phyloP scores from a whole-genome alignment of 2,888 invertebrate genomes.

The Andrena minutula region DNA sequence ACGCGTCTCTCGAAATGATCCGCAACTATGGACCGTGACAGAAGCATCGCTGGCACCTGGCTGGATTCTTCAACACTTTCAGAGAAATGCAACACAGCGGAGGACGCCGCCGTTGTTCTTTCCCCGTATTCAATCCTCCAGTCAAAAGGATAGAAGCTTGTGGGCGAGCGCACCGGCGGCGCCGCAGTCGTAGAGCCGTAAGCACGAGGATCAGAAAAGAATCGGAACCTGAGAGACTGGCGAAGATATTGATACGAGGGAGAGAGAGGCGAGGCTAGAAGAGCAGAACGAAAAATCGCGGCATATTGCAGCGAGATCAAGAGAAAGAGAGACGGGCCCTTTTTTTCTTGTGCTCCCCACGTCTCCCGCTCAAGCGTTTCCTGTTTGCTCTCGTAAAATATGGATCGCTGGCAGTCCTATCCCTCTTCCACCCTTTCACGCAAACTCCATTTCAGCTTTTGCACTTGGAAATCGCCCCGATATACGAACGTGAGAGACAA shows the following conservation, averaged over 20 bases:
- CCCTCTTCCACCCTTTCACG: conserved; percentile 51
- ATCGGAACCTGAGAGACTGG: conserved; percentile 30
- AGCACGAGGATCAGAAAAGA: conserved; percentile 36
- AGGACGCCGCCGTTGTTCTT: background rate
- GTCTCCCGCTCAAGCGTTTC: conserved; percentile 59
- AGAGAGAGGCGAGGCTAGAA: conserved; percentile 1
- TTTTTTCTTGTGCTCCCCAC: conserved; percentile 44
- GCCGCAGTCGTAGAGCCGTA: conserved; percentile 18
- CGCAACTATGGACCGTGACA: too few species aligned
- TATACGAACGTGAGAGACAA: conserved; percentile 49
- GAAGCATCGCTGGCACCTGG: background rate
- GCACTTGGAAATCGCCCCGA: conserved; percentile 51
- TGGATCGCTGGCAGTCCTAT: conserved; percentile 60
- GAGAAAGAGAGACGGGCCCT: conserved; percentile 38
- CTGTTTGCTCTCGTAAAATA: conserved; percentile 67
- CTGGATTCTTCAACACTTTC: background rate
- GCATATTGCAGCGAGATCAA: conserved; percentile 57
- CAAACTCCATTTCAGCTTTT: conserved; percentile 68
- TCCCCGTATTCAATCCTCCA: conserved; percentile 42
- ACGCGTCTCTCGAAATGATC: too few species aligned
- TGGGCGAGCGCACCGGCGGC: conserved; percentile 22
- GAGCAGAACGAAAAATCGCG: conserved; percentile 57
- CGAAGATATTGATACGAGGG: conserved; percentile 54
- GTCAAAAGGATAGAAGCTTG: conserved; percentile 43
- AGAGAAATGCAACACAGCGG: background rate